Evolutionary conservation across 1,140 invertebrate genomes (phyloP), one percentile per base, ranked within the genome.

Genomic region (Anagrus nilaparvatae): DNA sequence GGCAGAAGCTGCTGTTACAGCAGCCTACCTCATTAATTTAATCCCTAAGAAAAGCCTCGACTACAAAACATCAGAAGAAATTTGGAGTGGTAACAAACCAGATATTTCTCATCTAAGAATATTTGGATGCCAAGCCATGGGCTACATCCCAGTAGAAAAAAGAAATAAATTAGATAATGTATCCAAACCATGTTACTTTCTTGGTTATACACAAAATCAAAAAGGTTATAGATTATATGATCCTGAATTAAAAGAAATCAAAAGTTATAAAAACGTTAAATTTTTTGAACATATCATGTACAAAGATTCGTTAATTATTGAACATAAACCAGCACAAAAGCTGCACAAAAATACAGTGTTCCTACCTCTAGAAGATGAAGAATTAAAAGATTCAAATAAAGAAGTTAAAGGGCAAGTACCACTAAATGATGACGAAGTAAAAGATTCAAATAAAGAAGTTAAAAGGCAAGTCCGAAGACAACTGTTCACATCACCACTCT

Each of bases 51-150:
- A 49, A 51, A 44, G 48, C 51, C 51, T 63, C 52, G 53, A 53
- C 51, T 50, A 49, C 1, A 61, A 57, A 55, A 71, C 69, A 44
- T 57, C 62, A 19, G 47, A 53, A 46, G 57, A 69, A 53, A 45
- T 58, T 39, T 69, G 65, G 61, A 49, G 46, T 54, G 55, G 58
- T 42, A 48, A 47, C 44, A 68, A 63, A 58, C 67, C 68, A 51
- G 56, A 70, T 55, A 51, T 73, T 17, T 34, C 13, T 12, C 41
- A 66, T 50, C 40, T 69, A 3, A 52, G 49, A 27, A 51, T 59
- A 32, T 70, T 72, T 59, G 68, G 66, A 9, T 70, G 63, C 42
- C 41, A 47, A 41, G 66, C 64, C 7, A 62, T 60, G 46, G 55
- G 50, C 4, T 52, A 62, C 17, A 52, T 70, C 19, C 60, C 6